Percentiles rank a stretch among this genome's conserved stretches.
These are phyloP conservation scores for Paratrypauchen microcephalus DNA, from an alignment of 2,797 vertebrate genomes.

Conservation along the genomic window DNA sequence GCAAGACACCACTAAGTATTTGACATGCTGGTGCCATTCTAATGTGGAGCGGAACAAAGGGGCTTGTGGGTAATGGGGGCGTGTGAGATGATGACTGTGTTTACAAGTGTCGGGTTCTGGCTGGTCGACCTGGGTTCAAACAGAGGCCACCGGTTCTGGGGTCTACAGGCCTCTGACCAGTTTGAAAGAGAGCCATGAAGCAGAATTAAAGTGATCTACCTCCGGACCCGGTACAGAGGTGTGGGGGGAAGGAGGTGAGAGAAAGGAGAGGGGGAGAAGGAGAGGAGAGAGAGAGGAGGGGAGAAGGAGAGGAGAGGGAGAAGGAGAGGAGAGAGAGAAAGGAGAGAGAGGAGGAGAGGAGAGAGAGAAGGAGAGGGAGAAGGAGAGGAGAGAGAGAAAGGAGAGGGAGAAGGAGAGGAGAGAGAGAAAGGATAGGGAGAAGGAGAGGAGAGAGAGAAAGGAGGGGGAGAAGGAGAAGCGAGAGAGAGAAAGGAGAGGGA, in stretches of 20 bases:
- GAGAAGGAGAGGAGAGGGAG: no score
- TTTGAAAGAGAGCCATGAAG: conserved; percentile 83
- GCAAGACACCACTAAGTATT: conserved; percentile 36
- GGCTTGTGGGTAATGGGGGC: conserved; percentile 56
- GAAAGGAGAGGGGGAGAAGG: conserved; percentile 18
- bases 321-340: no score
- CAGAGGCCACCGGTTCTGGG: conserved; percentile 77
- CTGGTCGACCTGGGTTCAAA: conserved; percentile 72
- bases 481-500: no score
- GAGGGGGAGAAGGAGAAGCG: no score
- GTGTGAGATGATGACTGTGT: conserved; percentile 75
- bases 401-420: no score
- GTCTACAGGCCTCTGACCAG: conserved; percentile 73
- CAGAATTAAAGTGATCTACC: conserved; percentile 87
- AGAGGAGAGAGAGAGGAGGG: no score
- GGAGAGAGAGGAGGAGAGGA: no score
- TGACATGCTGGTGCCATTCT: conserved; percentile 51
- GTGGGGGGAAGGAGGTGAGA: conserved; percentile 30
- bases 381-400: no score
- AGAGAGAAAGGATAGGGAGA: no score
- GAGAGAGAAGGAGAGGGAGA: no score
- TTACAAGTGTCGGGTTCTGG: conserved; percentile 65
- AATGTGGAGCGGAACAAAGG: conserved; percentile 63
- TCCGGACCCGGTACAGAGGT: conserved; percentile 59
- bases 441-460: no score